Evolutionary conservation across 30 jellyfish, hydroid and myxozoan genomes (phyloP).

Genomic region (Aurelia sp.): DNA sequence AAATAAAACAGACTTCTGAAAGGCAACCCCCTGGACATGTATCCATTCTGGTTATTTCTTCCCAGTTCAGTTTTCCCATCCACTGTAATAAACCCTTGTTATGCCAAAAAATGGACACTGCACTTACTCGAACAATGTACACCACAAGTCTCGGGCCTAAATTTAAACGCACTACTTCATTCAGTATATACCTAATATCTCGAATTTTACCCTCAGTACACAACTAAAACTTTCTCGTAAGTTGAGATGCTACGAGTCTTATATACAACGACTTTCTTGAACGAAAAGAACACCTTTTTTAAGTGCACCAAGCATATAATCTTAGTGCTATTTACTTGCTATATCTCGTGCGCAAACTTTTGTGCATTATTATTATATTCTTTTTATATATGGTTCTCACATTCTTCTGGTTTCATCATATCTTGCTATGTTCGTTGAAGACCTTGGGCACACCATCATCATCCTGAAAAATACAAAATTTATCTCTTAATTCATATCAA

Average conservation of each 20-base stretch:
- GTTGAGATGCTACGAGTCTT: not conserved
- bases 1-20: too few relatives aligned
- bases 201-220: too few relatives aligned
- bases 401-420: slow-evolving; percentile 20
- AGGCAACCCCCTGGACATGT: too few relatives aligned
- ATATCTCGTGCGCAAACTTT: slow-evolving; percentile 33
- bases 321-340: slow-evolving; percentile 73
- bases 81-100: too few relatives aligned
- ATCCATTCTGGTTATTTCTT: too few relatives aligned
- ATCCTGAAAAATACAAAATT: slow-evolving; percentile 33
- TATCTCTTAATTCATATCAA: not conserved
- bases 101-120: too few relatives aligned
- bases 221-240: too few relatives aligned
- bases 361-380: slow-evolving; percentile 21
- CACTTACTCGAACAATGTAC: too few relatives aligned
- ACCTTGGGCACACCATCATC: slow-evolving; percentile 79
- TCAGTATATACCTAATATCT: too few relatives aligned
- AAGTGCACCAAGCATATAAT: slow-evolving; percentile 62
- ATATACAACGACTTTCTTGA: slow-evolving; percentile 54
- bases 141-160: too few relatives aligned
- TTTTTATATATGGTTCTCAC: slow-evolving; percentile 10
- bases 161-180: too few relatives aligned
- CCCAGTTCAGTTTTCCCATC: too few relatives aligned
- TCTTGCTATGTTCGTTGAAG: slow-evolving; percentile 70
- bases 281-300: slow-evolving; percentile 12